Base-by-base conservation (phyloP, 2,797 vertebrate species). In the Intellagama lesueurii region DNA sequence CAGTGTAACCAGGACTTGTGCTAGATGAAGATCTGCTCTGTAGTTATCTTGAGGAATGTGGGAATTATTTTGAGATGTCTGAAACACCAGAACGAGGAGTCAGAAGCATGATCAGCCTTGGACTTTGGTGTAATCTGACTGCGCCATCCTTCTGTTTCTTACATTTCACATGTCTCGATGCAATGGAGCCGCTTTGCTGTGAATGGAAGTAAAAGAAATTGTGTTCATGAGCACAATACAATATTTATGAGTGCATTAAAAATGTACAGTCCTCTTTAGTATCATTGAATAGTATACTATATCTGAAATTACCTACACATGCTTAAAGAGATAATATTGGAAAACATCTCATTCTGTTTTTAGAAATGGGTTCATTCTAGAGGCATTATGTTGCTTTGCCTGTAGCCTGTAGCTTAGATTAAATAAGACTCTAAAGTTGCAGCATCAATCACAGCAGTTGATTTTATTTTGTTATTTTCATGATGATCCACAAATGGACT, bases 221-320 rank as follows among this genome's bases (percentile, higher is more conserved):
- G 69, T 60, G 32, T 56, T 87, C 49, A 12, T 52, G 32, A n/a
- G 44, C 9, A 8, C 64, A 70, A 70, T 87, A 5, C 47, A 87
- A 72, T 69, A 86, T 87, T 56, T 56, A 87, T 81, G n/a, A 72
- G 9, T 60, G 8, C 26, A 81, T 87, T 87, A 81, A 81, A 87
- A 81, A 87, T 87, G 78, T 40, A 87, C 49, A 44, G 16, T 24
- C 69, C 78, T 72, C 49, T 73, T 87, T 73, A 35, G 49, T 73
- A 73, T 81, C 16, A 11, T 73, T 87, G 81, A 81, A 81, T 81
- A 72, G 30, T 35, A 52, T 87, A 79, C 47, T 70, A 22, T 30
- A 56, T 87, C 76, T 80, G 66, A 87, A 87, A 87, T 87, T 87
- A 87, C 68, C 8, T 22, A 40, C 17, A n/a, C 35, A 60, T 81